Base-by-base conservation (phyloP, 30 jellyfish, hydroid and myxozoan genomes). In the Clytia hemisphaerica region DNA sequence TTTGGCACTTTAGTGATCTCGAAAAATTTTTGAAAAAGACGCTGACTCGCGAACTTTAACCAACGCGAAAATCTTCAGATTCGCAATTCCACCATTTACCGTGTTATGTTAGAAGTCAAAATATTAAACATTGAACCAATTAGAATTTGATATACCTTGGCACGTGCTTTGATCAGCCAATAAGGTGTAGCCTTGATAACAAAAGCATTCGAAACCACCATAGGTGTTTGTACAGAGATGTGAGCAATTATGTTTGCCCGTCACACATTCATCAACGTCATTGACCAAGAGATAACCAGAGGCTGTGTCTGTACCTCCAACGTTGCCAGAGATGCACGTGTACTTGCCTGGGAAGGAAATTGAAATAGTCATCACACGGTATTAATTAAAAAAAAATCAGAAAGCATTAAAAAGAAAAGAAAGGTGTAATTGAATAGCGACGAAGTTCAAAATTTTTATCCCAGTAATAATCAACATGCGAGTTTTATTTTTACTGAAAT, bases 281-380 rank as follows among this genome's bases (percentile, higher is more conserved):
- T 76, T 79, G n/a, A 88, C 94, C 67, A 44, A 69, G 1, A 88
- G 66, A 21, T 71, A 42, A 10, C 80, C 83, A 18, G 70, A 78
- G 12, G 94, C 84, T 9, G 85, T 73, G 28, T 79, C 94, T 40
- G 94, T 80, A 18, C 97, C 97, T 7, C 94, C 97, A 58, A 59
- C 74, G 33, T 88, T 88, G 28, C 92, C 72, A 14, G 97, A 81
- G 35, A 88, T 50, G 80, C 97, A 88, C n/a, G 71, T 58, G 54
- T 88, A 88, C 2, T 33, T 68, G 3, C 79, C 84, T 42, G 30
- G 10, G 14, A 51, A 60, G n/a, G n/a, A n/a, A n/a, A n/a, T n/a
- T n/a, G n/a, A n/a, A n/a, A n/a, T n/a, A n/a, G n/a, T n/a, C n/a
- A n/a, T n/a, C n/a, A n/a, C n/a, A n/a, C n/a, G n/a, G n/a, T n/a